Evolutionary conservation across 2,113 vertebrate genomes (phyloP), one percentile per base, ranked within the genome.

Genomic region (Odontesthes bonariensis): DNA sequence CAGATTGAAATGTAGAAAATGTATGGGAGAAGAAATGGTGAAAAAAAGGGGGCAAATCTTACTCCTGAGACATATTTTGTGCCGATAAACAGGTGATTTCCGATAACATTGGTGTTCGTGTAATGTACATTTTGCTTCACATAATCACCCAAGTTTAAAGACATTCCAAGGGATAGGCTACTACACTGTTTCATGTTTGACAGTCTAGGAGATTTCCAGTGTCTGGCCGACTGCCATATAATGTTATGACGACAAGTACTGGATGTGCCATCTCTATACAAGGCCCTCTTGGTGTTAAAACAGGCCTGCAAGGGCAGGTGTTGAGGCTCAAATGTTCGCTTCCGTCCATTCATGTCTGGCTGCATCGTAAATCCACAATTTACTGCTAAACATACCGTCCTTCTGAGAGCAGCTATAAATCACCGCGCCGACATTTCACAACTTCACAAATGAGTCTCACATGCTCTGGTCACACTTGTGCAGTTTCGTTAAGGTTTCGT

Each of bases 291-390:
- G 17, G 32, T 59, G 33, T 63, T 52, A 52, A 78, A 71, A 61
- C 71, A 27, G 61, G 51, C 59, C 31, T 23, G 59, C 62, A 2
- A 40, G 14, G 35, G 68, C 85, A 89, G 82, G 80, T 89, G 88
- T 69, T 61, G 27, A 62, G 62, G 79, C 61, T 89, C 83, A 65
- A 71, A 73, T 75, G 84, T 79, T 84, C 75, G 69, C 77, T 59
- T 88, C 74, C 52, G 4, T 69, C 58, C 79, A 38, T 2, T n/a
- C 22, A n/a, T 65, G 55, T 82, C 71, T 74, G 66, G 64, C 77
- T 64, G 77, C 64, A 12, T 76, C 69, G 31, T 90, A 90, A 89
- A 88, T 87, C 82, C 69, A 1, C 23, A 47, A 47, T 76, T 81
- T 77, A 65, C 77, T 73, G 79, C 82, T 71, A 58, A 77, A 84